Evolutionary conservation across 2,888 invertebrate genomes (phyloP).

Genomic region (Rhagonycha lutea): DNA sequence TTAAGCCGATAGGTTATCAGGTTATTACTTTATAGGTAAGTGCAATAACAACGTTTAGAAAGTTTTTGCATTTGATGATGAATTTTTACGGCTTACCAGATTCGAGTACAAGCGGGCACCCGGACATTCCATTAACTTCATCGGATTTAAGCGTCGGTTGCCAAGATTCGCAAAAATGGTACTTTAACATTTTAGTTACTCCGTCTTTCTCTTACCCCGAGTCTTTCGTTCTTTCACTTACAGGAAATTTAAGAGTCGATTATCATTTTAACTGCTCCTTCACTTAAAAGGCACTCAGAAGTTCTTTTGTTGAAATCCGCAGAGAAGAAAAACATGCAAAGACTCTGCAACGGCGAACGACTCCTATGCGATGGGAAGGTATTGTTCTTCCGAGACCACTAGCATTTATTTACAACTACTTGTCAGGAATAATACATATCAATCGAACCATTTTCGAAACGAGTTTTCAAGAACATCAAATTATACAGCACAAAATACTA

Average conservation of each 20-base stretch:
- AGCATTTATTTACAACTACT: constrained; percentile 30
- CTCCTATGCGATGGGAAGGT: constrained; percentile 34
- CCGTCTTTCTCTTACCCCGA: constrained; percentile 32
- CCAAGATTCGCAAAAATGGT: constrained; percentile 42
- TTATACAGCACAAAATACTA: constrained; percentile 25
- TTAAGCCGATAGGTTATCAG: not conserved
- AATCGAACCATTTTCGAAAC: constrained; percentile 30
- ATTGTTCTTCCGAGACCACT: constrained; percentile 36
- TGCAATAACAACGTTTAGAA: not conserved
- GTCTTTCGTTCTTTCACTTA: constrained; percentile 39
- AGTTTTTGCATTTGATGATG: constrained; percentile 19
- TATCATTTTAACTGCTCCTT: constrained; percentile 53
- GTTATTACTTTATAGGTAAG: not conserved
- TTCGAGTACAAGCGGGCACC: constrained; percentile 28
- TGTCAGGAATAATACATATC: constrained; percentile 33
- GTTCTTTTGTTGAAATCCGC: constrained; percentile 49
- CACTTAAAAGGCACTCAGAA: constrained; percentile 50
- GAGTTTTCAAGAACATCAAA: constrained; percentile 27
- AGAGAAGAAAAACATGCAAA: constrained; percentile 43
- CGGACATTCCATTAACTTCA: constrained; percentile 45
- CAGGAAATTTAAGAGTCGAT: constrained; percentile 47
- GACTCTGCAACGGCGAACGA: constrained; percentile 26
- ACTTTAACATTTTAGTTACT: constrained; percentile 41
- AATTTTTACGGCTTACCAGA: constrained; percentile 25
- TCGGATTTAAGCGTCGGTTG: constrained; percentile 38